Base-by-base conservation (phyloP, 2,113 vertebrate species). In the Labrus mixtus region DNA sequence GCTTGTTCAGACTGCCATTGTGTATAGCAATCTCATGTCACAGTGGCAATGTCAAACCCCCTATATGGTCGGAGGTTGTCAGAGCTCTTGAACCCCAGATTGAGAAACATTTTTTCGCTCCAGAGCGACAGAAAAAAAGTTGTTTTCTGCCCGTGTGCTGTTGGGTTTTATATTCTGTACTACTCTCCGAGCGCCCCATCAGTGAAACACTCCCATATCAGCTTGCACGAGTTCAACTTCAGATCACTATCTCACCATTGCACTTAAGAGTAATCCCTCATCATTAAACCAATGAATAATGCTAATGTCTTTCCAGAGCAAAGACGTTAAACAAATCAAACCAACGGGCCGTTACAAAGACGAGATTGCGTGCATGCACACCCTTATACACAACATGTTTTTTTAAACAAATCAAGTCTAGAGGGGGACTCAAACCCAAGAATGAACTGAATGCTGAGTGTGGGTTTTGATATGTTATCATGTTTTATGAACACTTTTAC, bases 331-430 rank as follows among this genome's bases (percentile, higher is more conserved):
- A 43, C 50, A 64, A 37, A 45, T 5, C 22, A 29, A 56, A 16
- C 59, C 33, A 43, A n/a, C 53, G 43, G 67, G 22, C 50, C 51
- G n/a, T 56, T 11, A 25, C 51, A 48, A 45, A 46, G 13, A 73
- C 13, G n/a, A 43, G 36, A 39, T 5, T 19, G 15, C 4, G 13
- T 22, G 37, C 36, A 7, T 6, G 33, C 13, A 23, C 13, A 10
- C 11, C 37, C 37, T 8, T 9, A 11, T 13, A 15, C 20, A 71
- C 56, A 22, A 8, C 61, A 56, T 1, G 12, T 2, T 20, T 64
- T 64, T 15, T 25, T 62, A 22, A 11, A 62, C 6, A 1, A 4
- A 36, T 3, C 16, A 1, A 11, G 4, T 48, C 46, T 22, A 22
- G 1, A 6, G 25, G 53, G 13, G 25, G 8, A 12, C 33, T n/a